A percentile compares a stretch with the other conserved stretches of the same genome.
phyloP scores from a whole-genome alignment of 92 coral and sea anemone species.

The Heliopora coerulea region DNA sequence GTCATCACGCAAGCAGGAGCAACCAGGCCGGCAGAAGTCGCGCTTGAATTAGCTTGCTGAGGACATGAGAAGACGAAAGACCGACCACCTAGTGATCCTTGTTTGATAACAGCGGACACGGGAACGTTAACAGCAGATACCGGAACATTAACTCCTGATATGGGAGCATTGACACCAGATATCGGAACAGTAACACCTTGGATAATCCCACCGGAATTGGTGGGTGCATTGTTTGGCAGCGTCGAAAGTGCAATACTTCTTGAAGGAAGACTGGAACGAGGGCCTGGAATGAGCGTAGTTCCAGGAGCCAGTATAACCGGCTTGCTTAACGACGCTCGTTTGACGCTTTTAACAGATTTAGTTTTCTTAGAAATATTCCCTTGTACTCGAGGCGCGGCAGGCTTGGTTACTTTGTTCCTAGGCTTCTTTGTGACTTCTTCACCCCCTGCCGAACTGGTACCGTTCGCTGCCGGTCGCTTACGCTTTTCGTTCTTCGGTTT shows the following conservation, averaged over 20 bases:
- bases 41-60: background rate
- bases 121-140: constrained; percentile 42
- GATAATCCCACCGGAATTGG: constrained; percentile 14
- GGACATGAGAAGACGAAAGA: constrained; percentile 34
- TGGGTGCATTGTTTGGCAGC: constrained; percentile 5
- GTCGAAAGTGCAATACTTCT: constrained; percentile 26
- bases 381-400: background rate
- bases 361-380: constrained; percentile 33
- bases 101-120: constrained; percentile 40
- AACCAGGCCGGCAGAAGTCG: background rate
- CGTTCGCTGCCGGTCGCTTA: constrained; percentile 67
- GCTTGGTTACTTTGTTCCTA: constrained; percentile 9
- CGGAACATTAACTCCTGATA: constrained; percentile 17
- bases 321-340: background rate
- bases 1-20: background rate
- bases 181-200: constrained; percentile 20
- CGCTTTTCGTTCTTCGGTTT: constrained; percentile 55
- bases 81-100: constrained; percentile 37
- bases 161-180: constrained; percentile 18
- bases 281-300: constrained; percentile 9
- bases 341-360: constrained; percentile 17
- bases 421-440: constrained; percentile 21
- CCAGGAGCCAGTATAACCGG: background rate
- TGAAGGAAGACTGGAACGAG: background rate
- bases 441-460: constrained; percentile 7